Percentiles rank a stretch among this genome's conserved stretches.
phyloP scores from a whole-genome alignment of 2,888 invertebrate genomes.

The Teinopalpus imperialis region DNA sequence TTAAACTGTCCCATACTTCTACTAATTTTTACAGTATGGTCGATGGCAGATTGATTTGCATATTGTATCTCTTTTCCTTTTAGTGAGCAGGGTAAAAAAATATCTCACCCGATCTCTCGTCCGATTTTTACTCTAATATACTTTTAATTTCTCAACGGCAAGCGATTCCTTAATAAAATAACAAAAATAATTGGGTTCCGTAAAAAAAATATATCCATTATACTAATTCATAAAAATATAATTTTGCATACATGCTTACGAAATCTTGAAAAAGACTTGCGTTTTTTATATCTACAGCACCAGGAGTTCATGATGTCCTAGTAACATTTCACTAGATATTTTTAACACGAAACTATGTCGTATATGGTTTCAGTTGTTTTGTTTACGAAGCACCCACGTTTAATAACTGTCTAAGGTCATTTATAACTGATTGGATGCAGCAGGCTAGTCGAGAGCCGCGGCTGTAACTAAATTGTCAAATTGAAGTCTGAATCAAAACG shows the following conservation, averaged over 20 bases:
- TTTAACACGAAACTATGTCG: slow-evolving; percentile 8
- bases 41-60: too few relatives aligned
- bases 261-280: slow-evolving; percentile 1
- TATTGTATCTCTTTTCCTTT: too few relatives aligned
- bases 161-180: too few relatives aligned
- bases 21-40: too few relatives aligned
- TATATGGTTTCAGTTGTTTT: slow-evolving; percentile 6
- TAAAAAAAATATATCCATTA: too few relatives aligned
- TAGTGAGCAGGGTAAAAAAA: too few relatives aligned
- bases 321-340: slow-evolving; percentile 27
- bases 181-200: too few relatives aligned
- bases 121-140: too few relatives aligned
- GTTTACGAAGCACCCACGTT: slow-evolving; percentile 33
- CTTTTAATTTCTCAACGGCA: too few relatives aligned
- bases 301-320: slow-evolving; percentile 24
- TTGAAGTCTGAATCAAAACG: slow-evolving; percentile 61
- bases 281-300: slow-evolving; percentile 10
- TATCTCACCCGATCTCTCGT: too few relatives aligned
- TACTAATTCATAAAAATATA: too few relatives aligned
- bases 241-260: slow-evolving; percentile 8
- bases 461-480: slow-evolving; percentile 68
- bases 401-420: slow-evolving; percentile 38
- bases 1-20: too few relatives aligned
- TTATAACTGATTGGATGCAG: slow-evolving; percentile 36
- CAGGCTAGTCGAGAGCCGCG: slow-evolving; percentile 49